Percentiles rank a stretch among this genome's conserved stretches.
Conservation (phyloP, 2,888 invertebrate genomes). For the Microdon myrmicae region DNA sequence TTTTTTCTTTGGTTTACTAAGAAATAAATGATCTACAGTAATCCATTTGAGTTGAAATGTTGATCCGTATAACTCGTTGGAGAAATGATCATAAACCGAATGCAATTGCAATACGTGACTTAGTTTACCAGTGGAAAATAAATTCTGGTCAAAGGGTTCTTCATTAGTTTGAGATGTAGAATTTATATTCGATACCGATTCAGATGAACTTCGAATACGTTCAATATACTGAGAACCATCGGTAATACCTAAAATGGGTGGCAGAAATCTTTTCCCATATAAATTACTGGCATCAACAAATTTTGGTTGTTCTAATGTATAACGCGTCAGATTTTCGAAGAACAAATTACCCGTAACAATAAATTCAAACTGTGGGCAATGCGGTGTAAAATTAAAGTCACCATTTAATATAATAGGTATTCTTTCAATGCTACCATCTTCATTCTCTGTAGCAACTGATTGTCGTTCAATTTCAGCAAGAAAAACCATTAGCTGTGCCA, state of each 20-base stretch:
- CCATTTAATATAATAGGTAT: slow-evolving; percentile 88
- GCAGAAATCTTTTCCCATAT: slow-evolving; percentile 49
- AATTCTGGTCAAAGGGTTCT: slow-evolving; percentile 15
- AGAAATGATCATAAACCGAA: slow-evolving; percentile 75
- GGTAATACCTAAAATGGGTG: slow-evolving; percentile 68
- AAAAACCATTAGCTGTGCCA: slow-evolving; percentile 87
- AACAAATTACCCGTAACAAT: slow-evolving; percentile 73
- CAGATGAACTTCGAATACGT: slow-evolving; percentile 67
- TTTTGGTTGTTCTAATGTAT: slow-evolving; percentile 45
- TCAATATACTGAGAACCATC: slow-evolving; percentile 73
- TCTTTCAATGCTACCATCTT: slow-evolving; percentile 56
- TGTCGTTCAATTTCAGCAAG: slow-evolving; percentile 86
- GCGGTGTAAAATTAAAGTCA: slow-evolving; percentile 88
- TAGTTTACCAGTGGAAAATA: slow-evolving; percentile 69
- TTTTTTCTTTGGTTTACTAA: slow-evolving; percentile 67
- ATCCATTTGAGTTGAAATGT: slow-evolving; percentile 81
- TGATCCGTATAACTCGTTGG: slow-evolving; percentile 72
- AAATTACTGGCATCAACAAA: not conserved
- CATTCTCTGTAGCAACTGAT: slow-evolving; percentile 67
- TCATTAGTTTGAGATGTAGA: not conserved
- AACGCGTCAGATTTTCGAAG: slow-evolving; percentile 63
- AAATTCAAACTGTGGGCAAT: slow-evolving; percentile 74
- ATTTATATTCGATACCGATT: slow-evolving; percentile 58
- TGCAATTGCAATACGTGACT: slow-evolving; percentile 75
- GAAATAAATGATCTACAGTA: slow-evolving; percentile 93